Base-by-base conservation (phyloP, 23 tunicate genomes). In the Botrylloides violaceus region DNA sequence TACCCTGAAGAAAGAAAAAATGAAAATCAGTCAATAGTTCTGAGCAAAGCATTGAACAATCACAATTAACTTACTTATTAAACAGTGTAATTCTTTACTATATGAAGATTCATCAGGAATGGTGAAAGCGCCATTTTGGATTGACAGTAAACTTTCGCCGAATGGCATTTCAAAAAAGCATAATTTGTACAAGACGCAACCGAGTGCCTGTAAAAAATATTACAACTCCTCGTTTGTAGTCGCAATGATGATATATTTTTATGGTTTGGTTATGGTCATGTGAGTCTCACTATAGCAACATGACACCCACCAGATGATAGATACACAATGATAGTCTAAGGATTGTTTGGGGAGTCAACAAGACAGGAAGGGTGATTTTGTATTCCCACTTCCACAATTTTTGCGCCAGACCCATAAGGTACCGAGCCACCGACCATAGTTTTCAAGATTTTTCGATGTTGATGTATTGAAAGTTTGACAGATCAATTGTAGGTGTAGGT, bases 81-180 rank as follows among this genome's bases (percentile, higher is more conserved):
- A 76, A 63, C 90, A 83, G 47, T 90, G 97, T 24, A 90, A 20
- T 23, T 90, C 89, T 55, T 79, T 76, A 29, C 76, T 34, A 70
- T 71, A 90, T 75, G 74, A 77, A 35, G 94, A 85, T 55, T 88
- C 80, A 79, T 95, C 99, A 2, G 99, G 99, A 25, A 95, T 84
- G n/a, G 99, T 81, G 31, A 95, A 79, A 19, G 75, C 78, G 38
- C 99, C 99, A 39, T 75, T 95, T 75, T 95, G 99, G 35, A 95
- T 95, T 1, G 94, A 76, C 36, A 95, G 66, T 19, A 89, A 77
- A 47, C 96, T 95, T 68, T 90, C 97, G 3, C 96, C 95, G 64
- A 95, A 95, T 7, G 99, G 99, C 62, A 95, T 47, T 31, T 87
- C 82, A 50, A 95, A 95, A 80, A 95, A 95, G 71, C 99, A 95